Conservation (phyloP, 2,113 vertebrate species). For the Telmatochromis sp. region DNA sequence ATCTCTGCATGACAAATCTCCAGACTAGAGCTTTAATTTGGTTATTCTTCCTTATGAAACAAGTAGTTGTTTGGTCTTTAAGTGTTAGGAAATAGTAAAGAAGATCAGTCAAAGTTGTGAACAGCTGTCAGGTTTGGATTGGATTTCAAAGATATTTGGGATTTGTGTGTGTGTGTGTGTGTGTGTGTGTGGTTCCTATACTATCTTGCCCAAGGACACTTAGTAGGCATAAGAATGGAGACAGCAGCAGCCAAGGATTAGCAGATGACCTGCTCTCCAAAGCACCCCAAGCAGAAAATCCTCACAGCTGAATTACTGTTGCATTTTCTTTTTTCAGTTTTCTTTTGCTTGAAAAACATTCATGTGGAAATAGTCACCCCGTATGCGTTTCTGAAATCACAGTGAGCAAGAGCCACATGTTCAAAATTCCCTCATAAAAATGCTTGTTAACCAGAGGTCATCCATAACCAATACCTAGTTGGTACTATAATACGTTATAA, state of each 20-base stretch:
- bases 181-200: not conserved
- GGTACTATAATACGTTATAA: not conserved
- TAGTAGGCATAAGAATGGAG: rapidly evolving
- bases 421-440: not conserved
- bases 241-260: not conserved
- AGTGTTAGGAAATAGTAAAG: not conserved
- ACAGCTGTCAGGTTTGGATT: not conserved
- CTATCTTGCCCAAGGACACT: not conserved
- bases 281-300: not conserved
- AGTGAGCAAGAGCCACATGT: rapidly evolving
- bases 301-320: not conserved
- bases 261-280: not conserved
- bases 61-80: not conserved
- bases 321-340: not conserved
- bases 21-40: not conserved
- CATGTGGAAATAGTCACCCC: not conserved
- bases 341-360: not conserved
- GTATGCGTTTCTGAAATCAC: not conserved
- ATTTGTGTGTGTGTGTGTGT: not conserved
- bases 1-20: not conserved
- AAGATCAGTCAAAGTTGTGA: not conserved
- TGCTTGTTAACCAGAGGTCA: not conserved
- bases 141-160: not conserved
- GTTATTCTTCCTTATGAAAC: not conserved
- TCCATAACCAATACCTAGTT: not conserved